Evolutionary conservation across 2,797 vertebrate genomes (phyloP), one percentile per base, ranked within the genome.

Genomic region (Apogon talboti): DNA sequence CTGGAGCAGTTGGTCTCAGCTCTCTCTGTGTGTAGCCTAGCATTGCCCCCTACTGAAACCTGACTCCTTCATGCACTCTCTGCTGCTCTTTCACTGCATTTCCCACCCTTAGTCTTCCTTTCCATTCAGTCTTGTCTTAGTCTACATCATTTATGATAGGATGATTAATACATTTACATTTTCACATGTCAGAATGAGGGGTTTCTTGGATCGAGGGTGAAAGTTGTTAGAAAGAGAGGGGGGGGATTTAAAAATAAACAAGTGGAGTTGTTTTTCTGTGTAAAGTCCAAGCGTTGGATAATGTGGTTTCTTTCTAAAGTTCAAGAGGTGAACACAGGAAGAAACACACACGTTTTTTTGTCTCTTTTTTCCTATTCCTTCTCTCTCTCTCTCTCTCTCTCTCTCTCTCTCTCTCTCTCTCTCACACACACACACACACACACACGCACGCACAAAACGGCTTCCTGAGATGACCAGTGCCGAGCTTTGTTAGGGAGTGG

Each of bases 41-140:
- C 87, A 92, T 93, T 93, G 92, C 90, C 93, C 93, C 93, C 93
- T 93, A 85, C 91, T 93, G 93, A 93, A 91, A 85, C 86, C 83
- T 74, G 80, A 87, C 74, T 86, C 85, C 83, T 74, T 10, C 78
- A 75, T 59, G 66, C 68, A 41, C 73, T 69, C 68, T 57, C 50
- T 42, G 11, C 68, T 30, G 56, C 67, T 64, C 30, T 38, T 15
- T 64, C 24, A 42, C 50, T 50, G 15, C 12, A 44, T 4, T 33
- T 46, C 33, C 14, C 6, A 10, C 18, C 37, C 15, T 28, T 51
- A 2, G 6, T 44, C 30, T 38, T 49, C 19, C 13, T 51, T 30
- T 46, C 57, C 64, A 6, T 42, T 59, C 63, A 12, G 16, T n/a
- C 59, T 42, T 15, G 2, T 42, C 41, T 44, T 55, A 0, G 2